Evolutionary conservation across 2,113 vertebrate species (phyloP), one percentile per base, ranked within the genome.

Genomic region (Hemiscyllium ocellatum): DNA sequence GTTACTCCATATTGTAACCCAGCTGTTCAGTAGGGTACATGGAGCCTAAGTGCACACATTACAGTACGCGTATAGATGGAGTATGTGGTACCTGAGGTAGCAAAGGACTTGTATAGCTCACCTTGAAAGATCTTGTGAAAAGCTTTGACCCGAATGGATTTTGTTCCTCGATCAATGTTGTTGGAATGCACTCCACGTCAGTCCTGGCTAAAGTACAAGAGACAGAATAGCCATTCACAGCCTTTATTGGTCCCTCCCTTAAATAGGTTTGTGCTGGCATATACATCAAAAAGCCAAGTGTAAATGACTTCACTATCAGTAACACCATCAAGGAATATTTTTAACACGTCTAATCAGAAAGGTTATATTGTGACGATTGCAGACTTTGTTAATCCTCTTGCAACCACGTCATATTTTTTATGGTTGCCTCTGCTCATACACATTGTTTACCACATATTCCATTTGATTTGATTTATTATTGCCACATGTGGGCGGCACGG

Each of bases 181-280:
- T 42, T 3, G 19, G 80, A 83, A 83, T n/a, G 24, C 12, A 52
- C 52, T 90, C 52, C 87, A 33, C 87, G 13, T 90, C 50, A 56
- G 87, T 33, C 50, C 87, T 90, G 52, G 87, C 87, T 90, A 61
- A 90, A 90, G 87, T 90, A 90, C 50, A 90, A 33, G 52, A 33
- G 87, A 13, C 26, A 13, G 33, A 90, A 4, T 29, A 56, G 52
- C 50, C 0, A 2, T 1, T 26, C 50, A 17, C 50, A 56, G 26
- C 13, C 52, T 13, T 90, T 90, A 90, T 61, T 52, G n/a, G 87
- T 33, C 26, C 52, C 26, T 33, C 52, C 50, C 26, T 56, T 61
- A 90, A 33, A 26, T 33, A 29, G 26, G 26, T 90, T 56, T 33
- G 26, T 61, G 52, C 26, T 29, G 29, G 50, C 50, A 15, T 12